Evolutionary conservation across 2,888 invertebrate species (phyloP).

Genomic region (Ceramica pisi): DNA sequence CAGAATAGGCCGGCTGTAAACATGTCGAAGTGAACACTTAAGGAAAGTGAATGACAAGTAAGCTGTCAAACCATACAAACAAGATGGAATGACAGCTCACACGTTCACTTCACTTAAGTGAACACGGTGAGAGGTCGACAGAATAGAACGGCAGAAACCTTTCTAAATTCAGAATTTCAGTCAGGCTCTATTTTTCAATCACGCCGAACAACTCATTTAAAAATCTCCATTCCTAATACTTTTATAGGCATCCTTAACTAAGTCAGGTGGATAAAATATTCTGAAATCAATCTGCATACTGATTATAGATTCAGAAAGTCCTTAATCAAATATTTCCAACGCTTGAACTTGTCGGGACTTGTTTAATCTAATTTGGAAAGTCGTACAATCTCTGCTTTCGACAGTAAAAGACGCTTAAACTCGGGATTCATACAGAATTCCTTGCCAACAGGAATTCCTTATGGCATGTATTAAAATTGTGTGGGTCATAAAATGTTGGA

Average conservation of each 20-base stretch:
- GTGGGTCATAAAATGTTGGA: conserved; percentile 8
- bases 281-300: conserved; percentile 71
- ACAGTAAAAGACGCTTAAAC: conserved; percentile 45
- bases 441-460: conserved; percentile 19
- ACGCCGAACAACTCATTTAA: conserved; percentile 4
- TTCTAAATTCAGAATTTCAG: not conserved
- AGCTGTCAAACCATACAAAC: no score
- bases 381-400: conserved; percentile 59
- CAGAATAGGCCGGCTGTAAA: no score
- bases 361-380: conserved; percentile 68
- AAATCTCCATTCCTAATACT: conserved; percentile 16
- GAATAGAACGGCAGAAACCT: no score
- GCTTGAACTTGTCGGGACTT: conserved; percentile 59
- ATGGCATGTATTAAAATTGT: conserved; percentile 32
- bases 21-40: no score
- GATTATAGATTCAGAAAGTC: conserved; percentile 69
- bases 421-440: conserved; percentile 18
- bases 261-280: conserved; percentile 56
- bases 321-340: conserved; percentile 66
- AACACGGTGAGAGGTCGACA: no score
- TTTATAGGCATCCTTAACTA: conserved; percentile 19
- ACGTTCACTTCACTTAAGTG: no score
- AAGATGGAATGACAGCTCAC: no score
- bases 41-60: no score
- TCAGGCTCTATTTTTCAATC: not conserved